phyloP scores from a whole-genome alignment of 2,888 invertebrate genomes.

The Coenonympha arcania region DNA sequence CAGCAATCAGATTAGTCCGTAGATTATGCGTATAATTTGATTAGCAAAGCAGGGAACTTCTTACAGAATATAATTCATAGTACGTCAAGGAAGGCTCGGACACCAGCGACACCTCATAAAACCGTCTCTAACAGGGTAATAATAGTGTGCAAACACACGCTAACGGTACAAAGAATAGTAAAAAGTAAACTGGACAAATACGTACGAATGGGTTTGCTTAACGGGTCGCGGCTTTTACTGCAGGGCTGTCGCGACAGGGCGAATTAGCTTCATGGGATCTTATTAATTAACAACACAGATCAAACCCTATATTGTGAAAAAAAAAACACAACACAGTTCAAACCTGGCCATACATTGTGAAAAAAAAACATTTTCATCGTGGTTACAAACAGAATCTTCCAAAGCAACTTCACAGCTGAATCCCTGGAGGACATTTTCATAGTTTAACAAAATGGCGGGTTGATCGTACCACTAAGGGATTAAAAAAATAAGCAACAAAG shows the following conservation, averaged over 20 bases:
- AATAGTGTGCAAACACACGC: conserved; percentile 58
- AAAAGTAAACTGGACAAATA: conserved; percentile 72
- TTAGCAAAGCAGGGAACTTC: background rate
- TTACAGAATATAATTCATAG: conserved; percentile 3
- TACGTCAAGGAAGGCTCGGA: conserved; percentile 2
- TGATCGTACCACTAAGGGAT: too few species aligned
- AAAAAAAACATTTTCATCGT: too few species aligned
- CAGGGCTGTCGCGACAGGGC: conserved; percentile 28
- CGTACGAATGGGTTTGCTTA: conserved; percentile 66
- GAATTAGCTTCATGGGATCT: conserved; percentile 14
- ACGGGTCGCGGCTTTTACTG: conserved; percentile 40
- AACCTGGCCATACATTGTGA: background rate
- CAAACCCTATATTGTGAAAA: background rate
- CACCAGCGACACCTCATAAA: conserved; percentile 26
- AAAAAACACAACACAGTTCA: background rate
- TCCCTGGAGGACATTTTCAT: too few species aligned
- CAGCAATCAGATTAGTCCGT: background rate
- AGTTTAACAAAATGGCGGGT: too few species aligned
- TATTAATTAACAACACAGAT: background rate
- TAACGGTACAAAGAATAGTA: conserved; percentile 67
- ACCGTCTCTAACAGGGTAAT: conserved; percentile 48
- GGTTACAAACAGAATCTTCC: too few species aligned
- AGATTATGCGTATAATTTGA: background rate
- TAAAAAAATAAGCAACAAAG: too few species aligned
- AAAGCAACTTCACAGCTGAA: too few species aligned